phyloP scores from a whole-genome alignment of 2,113 vertebrate species.

The Semicossyphus pulcher region DNA sequence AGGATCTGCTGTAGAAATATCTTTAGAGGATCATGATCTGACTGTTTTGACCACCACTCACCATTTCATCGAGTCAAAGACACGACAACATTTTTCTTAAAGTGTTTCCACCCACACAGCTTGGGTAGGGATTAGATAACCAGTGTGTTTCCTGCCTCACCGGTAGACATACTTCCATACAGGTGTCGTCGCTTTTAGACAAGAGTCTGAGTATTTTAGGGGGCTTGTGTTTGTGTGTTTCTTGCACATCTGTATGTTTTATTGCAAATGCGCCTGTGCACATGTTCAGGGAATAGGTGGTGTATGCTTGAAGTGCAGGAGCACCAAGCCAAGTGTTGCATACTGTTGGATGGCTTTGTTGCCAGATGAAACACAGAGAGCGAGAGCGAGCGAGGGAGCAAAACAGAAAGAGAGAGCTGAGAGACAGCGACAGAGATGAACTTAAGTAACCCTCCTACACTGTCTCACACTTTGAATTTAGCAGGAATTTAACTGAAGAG shows the following conservation, averaged over 20 bases:
- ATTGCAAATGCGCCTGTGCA: slow-evolving; percentile 38
- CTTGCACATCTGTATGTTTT: slow-evolving; percentile 23
- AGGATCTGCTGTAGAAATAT: slow-evolving; percentile 13
- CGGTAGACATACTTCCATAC: slow-evolving; percentile 22
- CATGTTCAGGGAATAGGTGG: slow-evolving; percentile 62
- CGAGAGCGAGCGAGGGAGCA: slow-evolving; percentile 18
- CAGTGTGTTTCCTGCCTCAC: slow-evolving; percentile 15
- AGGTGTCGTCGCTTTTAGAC: slow-evolving; percentile 48
- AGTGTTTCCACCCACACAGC: slow-evolving; percentile 32
- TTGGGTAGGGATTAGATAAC: slow-evolving; percentile 37
- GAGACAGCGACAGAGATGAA: slow-evolving; percentile 55
- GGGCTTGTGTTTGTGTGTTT: not conserved
- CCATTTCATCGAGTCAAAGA: slow-evolving; percentile 40
- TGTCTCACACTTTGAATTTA: slow-evolving; percentile 60
- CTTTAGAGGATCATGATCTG: slow-evolving; percentile 37
- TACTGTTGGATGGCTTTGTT: slow-evolving; percentile 72
- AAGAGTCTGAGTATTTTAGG: slow-evolving; percentile 26
- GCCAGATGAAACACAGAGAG: slow-evolving; percentile 71
- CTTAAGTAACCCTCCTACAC: slow-evolving; percentile 68
- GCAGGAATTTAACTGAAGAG: slow-evolving; percentile 60
- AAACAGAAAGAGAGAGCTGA: slow-evolving; percentile 22
- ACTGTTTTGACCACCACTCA: slow-evolving; percentile 40
- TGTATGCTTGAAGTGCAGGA: slow-evolving; percentile 67
- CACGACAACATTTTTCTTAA: slow-evolving; percentile 25
- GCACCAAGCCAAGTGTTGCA: slow-evolving; percentile 63